Evolutionary conservation across 2,888 invertebrate species (phyloP).

Genomic region (Mycalesis mineus): DNA sequence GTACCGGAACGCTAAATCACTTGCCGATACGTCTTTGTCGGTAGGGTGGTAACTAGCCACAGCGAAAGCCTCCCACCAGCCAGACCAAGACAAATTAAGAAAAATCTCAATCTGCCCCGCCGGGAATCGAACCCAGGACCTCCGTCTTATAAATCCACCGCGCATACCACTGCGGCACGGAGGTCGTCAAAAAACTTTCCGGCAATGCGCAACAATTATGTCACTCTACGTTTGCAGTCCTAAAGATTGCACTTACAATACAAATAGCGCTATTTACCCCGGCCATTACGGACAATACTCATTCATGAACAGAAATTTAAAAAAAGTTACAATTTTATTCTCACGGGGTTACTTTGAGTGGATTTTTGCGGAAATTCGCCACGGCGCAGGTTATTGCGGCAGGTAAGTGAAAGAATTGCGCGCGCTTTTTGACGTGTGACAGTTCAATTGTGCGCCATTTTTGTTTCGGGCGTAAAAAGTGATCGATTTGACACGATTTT

Average conservation of each 20-base stretch:
- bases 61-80: no score
- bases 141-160: no score
- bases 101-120: no score
- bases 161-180: no score
- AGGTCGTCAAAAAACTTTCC: no score
- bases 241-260: conserved; percentile 52
- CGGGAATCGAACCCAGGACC: no score
- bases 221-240: conserved; percentile 37
- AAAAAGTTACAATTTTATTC: conserved; percentile 51
- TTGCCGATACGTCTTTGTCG: no score
- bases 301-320: conserved; percentile 49
- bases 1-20: no score
- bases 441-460: conserved; percentile 29
- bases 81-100: no score
- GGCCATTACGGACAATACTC: conserved; percentile 64
- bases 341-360: conserved; percentile 49
- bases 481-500: conserved; percentile 70
- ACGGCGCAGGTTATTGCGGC: conserved; percentile 47
- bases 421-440: conserved; percentile 38
- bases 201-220: neutral
- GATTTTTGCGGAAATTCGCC: conserved; percentile 49
- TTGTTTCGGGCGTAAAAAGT: conserved; percentile 46
- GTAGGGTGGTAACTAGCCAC: no score
- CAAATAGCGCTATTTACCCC: conserved; percentile 68
- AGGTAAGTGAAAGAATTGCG: conserved; percentile 27